Percentiles rank a stretch among this genome's conserved stretches.
Conservation (phyloP, 1,140 invertebrate species). For the Ylistrum balloti region DNA sequence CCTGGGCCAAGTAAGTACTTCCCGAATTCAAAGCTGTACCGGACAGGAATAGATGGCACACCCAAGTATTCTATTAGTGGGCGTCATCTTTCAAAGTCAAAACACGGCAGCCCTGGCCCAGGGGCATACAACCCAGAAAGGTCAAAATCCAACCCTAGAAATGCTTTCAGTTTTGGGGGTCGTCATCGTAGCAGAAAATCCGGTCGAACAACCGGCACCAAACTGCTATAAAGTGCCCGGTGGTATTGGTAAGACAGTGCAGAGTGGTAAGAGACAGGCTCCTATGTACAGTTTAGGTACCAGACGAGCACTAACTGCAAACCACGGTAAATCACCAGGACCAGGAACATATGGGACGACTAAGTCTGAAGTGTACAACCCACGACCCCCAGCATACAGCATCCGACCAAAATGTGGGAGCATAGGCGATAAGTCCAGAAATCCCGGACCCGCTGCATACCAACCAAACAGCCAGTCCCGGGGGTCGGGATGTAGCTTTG, state of each 20-base stretch:
- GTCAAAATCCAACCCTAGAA: not conserved
- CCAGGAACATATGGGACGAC: conserved; percentile 83
- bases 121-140: not conserved
- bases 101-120: not conserved
- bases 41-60: not conserved
- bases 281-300: conserved; percentile 91
- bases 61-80: conserved; percentile 19
- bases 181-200: not conserved
- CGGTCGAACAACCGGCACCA: not conserved
- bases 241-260: conserved; percentile 84
- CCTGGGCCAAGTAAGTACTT: conserved; percentile 8
- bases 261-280: conserved; percentile 87
- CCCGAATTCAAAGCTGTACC: not conserved
- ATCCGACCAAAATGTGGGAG: conserved; percentile 90
- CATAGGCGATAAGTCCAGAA: conserved; percentile 88
- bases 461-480: conserved; percentile 87
- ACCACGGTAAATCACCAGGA: conserved; percentile 79
- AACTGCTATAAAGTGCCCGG: not conserved
- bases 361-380: conserved; percentile 86
- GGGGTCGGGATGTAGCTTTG: conserved; percentile 9
- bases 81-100: not conserved
- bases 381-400: conserved; percentile 90
- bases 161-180: conserved; percentile 3
- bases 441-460: conserved; percentile 95
- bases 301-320: conserved; percentile 82